Conservation (phyloP, 2,113 vertebrate genomes). For the Colossoma macropomum region DNA sequence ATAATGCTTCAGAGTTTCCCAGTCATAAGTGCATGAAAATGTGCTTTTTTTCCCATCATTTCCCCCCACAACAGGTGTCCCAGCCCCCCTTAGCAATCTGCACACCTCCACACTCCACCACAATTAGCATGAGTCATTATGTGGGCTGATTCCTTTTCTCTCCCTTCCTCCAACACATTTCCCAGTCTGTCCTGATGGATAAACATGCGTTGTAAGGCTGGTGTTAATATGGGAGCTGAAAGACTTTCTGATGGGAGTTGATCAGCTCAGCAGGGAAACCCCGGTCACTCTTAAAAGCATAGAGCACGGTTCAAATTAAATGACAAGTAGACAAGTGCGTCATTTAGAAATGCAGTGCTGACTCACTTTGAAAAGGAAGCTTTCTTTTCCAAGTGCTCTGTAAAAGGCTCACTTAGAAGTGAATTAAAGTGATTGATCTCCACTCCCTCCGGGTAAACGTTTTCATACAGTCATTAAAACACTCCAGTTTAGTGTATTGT, state of each 20-base stretch:
- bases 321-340: background rate
- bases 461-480: background rate
- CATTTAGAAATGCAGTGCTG: slow-evolving; percentile 14
- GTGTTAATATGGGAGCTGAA: slow-evolving; percentile 16
- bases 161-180: slow-evolving; percentile 10
- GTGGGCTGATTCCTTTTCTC: slow-evolving; percentile 38
- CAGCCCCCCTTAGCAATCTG: background rate
- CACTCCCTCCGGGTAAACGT: background rate
- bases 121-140: slow-evolving; percentile 53
- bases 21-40: background rate
- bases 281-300: background rate
- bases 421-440: slow-evolving; percentile 35
- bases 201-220: slow-evolving; percentile 14
- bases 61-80: background rate
- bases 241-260: slow-evolving; percentile 5
- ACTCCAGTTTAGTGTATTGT: background rate
- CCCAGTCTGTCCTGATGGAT: slow-evolving; percentile 24
- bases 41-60: background rate
- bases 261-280: slow-evolving; percentile 8
- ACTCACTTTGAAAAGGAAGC: slow-evolving; percentile 12
- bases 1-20: background rate
- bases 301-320: background rate
- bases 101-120: slow-evolving; percentile 37
- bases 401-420: background rate
- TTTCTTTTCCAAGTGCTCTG: background rate